Evolutionary conservation across 2,113 vertebrate genomes (phyloP).

Genomic region (Coregonus clupeaformis): DNA sequence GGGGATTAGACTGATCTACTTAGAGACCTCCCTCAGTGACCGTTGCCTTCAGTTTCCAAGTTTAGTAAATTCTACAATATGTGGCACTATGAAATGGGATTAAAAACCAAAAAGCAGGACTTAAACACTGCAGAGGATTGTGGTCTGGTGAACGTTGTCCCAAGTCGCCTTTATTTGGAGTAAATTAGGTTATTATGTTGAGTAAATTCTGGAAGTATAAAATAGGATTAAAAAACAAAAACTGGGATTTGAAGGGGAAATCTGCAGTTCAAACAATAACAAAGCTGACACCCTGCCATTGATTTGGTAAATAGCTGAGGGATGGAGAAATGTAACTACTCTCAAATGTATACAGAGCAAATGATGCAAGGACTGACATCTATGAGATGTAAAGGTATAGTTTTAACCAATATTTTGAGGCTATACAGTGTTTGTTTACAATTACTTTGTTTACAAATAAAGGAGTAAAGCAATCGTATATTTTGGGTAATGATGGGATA

Average conservation of each 20-base stretch:
- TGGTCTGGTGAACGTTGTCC: neutral
- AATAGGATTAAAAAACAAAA: neutral
- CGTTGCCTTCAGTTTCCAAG: slow-evolving; percentile 69
- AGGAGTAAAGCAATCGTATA: no score
- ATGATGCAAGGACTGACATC: no score
- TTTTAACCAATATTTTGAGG: no score
- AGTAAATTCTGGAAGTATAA: neutral
- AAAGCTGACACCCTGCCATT: no score
- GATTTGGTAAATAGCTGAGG: no score
- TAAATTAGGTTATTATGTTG: neutral
- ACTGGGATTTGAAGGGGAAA: neutral
- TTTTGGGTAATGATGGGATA: no score
- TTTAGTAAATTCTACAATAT: slow-evolving; percentile 65
- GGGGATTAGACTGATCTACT: slow-evolving; percentile 74
- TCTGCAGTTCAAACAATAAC: neutral
- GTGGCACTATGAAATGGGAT: neutral
- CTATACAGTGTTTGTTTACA: no score
- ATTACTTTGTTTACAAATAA: no score
- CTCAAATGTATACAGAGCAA: no score
- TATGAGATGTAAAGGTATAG: no score
- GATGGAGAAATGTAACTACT: no score
- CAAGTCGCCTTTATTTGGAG: neutral
- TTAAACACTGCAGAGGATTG: neutral
- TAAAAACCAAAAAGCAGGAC: neutral
- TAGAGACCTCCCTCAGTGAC: slow-evolving; percentile 72